Evolutionary conservation across 2,888 invertebrate genomes (phyloP), one percentile per base, ranked within the genome.

Genomic region (Yponomeuta plumbellus): DNA sequence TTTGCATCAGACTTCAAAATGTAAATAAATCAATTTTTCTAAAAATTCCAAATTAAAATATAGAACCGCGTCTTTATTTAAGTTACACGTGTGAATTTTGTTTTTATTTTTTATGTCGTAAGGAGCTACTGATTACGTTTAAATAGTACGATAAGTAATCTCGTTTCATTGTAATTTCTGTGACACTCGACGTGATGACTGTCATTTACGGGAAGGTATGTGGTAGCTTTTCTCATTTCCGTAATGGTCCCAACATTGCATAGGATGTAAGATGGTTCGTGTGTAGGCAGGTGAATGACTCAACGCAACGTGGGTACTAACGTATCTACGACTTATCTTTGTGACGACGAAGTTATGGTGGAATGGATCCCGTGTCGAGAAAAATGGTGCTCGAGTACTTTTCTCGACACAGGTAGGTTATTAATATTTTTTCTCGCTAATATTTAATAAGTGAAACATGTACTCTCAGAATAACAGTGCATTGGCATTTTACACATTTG

Each of bases 351-450:
- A 52, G 44, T 52, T 52, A 17, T 52, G 13, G 17, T 52, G 44
- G 17, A 52, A 52, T 52, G 44, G 44, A 17, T 17, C 44, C 44
- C 44, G 44, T 3, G 44, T 17, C 44, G 44, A 52, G 44, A 17
- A 52, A 52, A 52, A 8, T 5, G 44, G 13, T 17, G 13, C 44
- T 17, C 34, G 34, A 34, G 8, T 34, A 8, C 34, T 34, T 34
- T 34, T 34, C 34, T 8, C 26, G 26, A 44, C 5, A 13, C 23
- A 2, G 23, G 23, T 1, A 17, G 26, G 26, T 61, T n/a, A n/a
- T 61, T 26, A 61, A 61, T 61, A 61, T 61, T 17, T 21, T 58
- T 21, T 58, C 8, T 58, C 59, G 22, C 26, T n/a, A 61, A 26
- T 61, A 61, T 61, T 61, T 26, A n/a, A 23, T 13, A 61, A 23